Base-by-base conservation (phyloP, 2,113 vertebrate species). In the Embiotoca jacksoni region DNA sequence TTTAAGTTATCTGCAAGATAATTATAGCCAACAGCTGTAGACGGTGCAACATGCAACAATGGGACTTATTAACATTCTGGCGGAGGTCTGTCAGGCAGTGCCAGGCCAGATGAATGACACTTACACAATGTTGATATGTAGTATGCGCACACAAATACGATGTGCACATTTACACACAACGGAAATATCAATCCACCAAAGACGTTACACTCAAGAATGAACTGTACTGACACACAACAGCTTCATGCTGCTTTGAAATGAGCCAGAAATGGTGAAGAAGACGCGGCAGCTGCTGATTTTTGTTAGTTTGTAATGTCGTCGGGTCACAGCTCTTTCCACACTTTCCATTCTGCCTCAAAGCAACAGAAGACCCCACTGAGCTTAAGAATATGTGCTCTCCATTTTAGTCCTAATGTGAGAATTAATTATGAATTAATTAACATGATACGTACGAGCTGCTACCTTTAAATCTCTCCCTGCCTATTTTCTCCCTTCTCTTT, bases 391-490 rank as follows among this genome's bases (percentile, higher is more conserved):
- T 82, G 76, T 80, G 83, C 84, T 80, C 74, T 76, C 81, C 74
- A 85, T 81, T 90, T 90, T 72, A 54, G 78, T 84, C 71, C 67
- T 92, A 91, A 91, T 89, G 87, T 74, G 58, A 72, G 90, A 92
- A 92, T 91, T 89, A 91, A 94, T 93, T 92, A 91, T 84, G 91
- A 87, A 92, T 92, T 92, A 90, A 93, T 93, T 92, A 91, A 83
- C 86, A 88, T 88, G 80, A 84, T 70, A 87, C 90, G 89, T 86
- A 81, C 70, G 89, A 90, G 74, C 33, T 39, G 82, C 75, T 82
- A 85, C 86, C 86, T 84, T 80, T 84, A 76, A 72, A 87, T 66
- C 65, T 35, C 11, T 62, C n/a, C 59, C 6, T 54, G 2, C 61
- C 11, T 65, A 56, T 74, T 57, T 1, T 4, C 7, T 60, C 3